These are phyloP conservation scores for Eristalis intricaria DNA, from an alignment of 2,888 invertebrate species.

Conservation along the genomic window DNA sequence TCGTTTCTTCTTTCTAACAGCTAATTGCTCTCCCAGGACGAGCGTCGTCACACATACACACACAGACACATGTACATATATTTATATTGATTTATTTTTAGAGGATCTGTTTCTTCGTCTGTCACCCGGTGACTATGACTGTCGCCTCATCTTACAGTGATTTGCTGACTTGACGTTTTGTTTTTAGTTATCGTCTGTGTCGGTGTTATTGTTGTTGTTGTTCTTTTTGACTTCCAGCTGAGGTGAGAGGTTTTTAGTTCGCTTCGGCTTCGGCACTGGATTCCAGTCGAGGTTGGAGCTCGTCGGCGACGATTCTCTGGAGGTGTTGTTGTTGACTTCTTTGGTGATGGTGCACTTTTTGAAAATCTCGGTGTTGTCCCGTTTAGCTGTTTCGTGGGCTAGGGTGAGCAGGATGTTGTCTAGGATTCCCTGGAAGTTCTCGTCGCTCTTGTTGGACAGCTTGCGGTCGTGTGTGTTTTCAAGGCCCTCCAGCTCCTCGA, in stretches of 20 bases:
- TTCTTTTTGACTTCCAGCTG: constrained; percentile 67
- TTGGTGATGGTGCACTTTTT: constrained; percentile 78
- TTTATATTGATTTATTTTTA: not conserved
- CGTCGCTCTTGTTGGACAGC: constrained; percentile 56
- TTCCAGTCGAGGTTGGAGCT: constrained; percentile 81
- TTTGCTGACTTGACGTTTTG: not conserved
- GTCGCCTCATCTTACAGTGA: not conserved
- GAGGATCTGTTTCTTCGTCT: not conserved
- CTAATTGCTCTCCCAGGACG: not conserved
- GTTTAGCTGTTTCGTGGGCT: constrained; percentile 50
- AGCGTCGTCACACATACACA: not conserved
- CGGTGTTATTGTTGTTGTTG: constrained; percentile 15
- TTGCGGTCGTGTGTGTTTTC: constrained; percentile 55
- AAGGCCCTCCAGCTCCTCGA: constrained; percentile 72
- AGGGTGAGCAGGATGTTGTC: constrained; percentile 54
- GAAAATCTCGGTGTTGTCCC: constrained; percentile 74
- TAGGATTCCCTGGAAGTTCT: constrained; percentile 59
- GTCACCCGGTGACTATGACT: not conserved
- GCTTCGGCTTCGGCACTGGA: constrained; percentile 80
- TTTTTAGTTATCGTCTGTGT: constrained; percentile 9
- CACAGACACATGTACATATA: not conserved
- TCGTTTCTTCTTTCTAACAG: constrained; percentile 10
- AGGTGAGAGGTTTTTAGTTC: constrained; percentile 76
- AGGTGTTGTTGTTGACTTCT: constrained; percentile 73
- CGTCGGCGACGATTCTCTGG: constrained; percentile 79